Evolutionary conservation across 2,888 invertebrate genomes (phyloP).

Genomic region (Sphaerophoria rueppellii): DNA sequence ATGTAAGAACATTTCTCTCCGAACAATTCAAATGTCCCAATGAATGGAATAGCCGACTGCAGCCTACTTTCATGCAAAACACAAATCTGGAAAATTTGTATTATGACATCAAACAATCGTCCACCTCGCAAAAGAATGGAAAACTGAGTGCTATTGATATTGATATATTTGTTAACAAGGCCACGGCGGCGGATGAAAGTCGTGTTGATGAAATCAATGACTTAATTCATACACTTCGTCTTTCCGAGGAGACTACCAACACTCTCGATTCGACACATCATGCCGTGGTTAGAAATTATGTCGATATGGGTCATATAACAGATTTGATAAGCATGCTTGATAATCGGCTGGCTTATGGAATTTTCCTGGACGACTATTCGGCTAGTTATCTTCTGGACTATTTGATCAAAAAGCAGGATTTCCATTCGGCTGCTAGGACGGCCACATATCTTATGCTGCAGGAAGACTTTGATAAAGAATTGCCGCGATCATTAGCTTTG

Average conservation of each 20-base stretch:
- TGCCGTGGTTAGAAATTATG: conserved; percentile 87
- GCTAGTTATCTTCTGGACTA: conserved; percentile 91
- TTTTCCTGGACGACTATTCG: conserved; percentile 92
- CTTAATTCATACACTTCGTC: conserved; percentile 87
- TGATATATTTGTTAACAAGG: conserved; percentile 90
- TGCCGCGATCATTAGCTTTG: conserved; percentile 87
- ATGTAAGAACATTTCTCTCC: conserved; percentile 85
- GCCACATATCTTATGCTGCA: conserved; percentile 93
- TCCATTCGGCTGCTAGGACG: conserved; percentile 88
- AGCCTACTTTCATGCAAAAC: conserved; percentile 85
- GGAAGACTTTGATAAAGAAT: conserved; percentile 90
- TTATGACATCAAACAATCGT: conserved; percentile 85
- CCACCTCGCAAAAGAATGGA: conserved; percentile 84
- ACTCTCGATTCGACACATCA: conserved; percentile 91
- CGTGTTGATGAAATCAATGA: conserved; percentile 89
- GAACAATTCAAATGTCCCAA: conserved; percentile 88
- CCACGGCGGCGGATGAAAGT: conserved; percentile 82
- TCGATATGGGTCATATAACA: conserved; percentile 78
- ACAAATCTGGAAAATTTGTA: conserved; percentile 88
- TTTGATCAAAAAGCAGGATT: conserved; percentile 88
- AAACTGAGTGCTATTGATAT: conserved; percentile 90
- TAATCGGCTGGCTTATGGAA: conserved; percentile 93
- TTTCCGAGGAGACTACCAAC: conserved; percentile 87
- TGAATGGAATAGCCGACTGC: conserved; percentile 87
- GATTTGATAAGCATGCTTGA: conserved; percentile 88